Conservation (phyloP, 2,888 invertebrate genomes). For the Urechis unicinctus region DNA sequence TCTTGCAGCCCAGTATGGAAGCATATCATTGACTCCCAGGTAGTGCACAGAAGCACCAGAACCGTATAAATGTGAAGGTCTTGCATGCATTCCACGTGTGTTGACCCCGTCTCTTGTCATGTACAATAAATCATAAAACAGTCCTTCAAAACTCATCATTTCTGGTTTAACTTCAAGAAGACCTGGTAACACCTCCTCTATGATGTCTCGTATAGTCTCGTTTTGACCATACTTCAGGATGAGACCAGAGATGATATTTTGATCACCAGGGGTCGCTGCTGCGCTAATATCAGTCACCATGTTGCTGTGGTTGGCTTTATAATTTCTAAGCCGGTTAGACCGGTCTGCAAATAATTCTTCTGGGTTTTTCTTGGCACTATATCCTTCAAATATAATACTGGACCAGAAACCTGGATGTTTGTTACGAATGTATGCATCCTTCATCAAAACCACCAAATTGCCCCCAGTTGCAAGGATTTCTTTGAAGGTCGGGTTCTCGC, state of each 20-base stretch:
- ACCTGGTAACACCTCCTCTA: not conserved
- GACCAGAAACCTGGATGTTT: not conserved
- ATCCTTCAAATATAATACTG: not conserved
- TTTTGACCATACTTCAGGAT: not conserved
- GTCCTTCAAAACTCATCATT: constrained; percentile 1
- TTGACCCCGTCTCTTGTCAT: not conserved
- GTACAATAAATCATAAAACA: not conserved
- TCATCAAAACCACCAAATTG: constrained; percentile 1
- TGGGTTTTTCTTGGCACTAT: not conserved
- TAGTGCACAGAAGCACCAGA: not conserved
- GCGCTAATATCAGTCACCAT: not conserved
- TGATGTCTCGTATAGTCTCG: not conserved
- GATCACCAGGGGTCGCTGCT: not conserved
- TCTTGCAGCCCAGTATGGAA: not conserved
- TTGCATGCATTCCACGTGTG: not conserved
- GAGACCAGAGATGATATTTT: not conserved
- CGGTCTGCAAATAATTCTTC: constrained; percentile 3
- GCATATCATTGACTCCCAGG: not conserved
- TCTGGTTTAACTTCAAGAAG: not conserved
- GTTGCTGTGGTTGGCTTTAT: not conserved
- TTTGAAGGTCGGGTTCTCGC: constrained; percentile 2
- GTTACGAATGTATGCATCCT: constrained; percentile 2
- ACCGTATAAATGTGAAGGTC: not conserved
- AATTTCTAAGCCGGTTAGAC: not conserved
- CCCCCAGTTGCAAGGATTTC: constrained; percentile 1